Percentiles rank a stretch among this genome's conserved stretches.
Conservation (phyloP, 2,797 vertebrate genomes). For the Gymnodraco acuticeps region DNA sequence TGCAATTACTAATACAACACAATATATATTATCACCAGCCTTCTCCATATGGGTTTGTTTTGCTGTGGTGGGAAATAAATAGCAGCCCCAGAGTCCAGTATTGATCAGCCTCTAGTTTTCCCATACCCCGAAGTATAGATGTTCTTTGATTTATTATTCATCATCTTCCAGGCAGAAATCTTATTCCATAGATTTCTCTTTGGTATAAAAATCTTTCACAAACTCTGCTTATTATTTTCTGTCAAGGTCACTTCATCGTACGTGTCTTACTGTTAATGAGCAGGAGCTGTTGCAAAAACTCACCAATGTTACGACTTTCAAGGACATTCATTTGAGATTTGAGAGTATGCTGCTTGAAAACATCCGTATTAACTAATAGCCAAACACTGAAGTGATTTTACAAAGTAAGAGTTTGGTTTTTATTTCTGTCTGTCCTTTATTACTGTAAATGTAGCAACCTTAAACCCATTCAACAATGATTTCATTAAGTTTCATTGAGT, state of each 20-base stretch:
- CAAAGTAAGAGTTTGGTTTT: conserved; percentile 2
- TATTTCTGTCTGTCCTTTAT: background rate
- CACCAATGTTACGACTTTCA: background rate
- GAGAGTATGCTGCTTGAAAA: conserved; percentile 12
- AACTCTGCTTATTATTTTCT: conserved; percentile 1
- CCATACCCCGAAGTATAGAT: background rate
- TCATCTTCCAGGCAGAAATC: conserved; percentile 17
- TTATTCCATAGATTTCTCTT: conserved; percentile 17
- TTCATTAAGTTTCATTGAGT: background rate
- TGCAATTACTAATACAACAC: background rate
- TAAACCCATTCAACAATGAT: background rate
- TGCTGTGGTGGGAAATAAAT: background rate
- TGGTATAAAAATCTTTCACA: conserved; percentile 13
- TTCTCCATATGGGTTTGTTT: background rate
- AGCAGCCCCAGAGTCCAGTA: background rate
- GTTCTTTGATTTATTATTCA: conserved; percentile 16
- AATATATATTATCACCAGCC: background rate
- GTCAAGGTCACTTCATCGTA: conserved; percentile 19
- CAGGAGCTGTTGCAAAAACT: background rate
- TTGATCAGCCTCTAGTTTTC: background rate
- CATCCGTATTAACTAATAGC: conserved; percentile 8
- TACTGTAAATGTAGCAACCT: background rate
- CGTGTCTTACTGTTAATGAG: conserved; percentile 22
- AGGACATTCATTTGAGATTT: conserved; percentile 28
- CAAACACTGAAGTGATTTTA: conserved; percentile 3